These are phyloP conservation scores for Odontomyia ornata DNA, from an alignment of 2,888 invertebrate species.

Conservation along the genomic window DNA sequence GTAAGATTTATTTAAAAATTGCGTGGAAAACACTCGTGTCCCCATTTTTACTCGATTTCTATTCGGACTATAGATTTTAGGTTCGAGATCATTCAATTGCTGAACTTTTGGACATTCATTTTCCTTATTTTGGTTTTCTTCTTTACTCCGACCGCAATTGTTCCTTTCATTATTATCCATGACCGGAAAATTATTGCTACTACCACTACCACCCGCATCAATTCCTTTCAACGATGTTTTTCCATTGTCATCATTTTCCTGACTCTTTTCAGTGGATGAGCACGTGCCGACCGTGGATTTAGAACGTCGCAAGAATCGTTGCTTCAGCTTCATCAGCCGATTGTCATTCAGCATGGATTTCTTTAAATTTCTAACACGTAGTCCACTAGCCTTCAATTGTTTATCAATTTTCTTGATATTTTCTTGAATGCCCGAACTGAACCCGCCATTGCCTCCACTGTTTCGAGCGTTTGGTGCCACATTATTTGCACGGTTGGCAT, in stretches of 20 bases:
- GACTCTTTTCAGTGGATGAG: not conserved
- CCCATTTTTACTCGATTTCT: slow-evolving; percentile 80
- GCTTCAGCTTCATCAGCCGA: slow-evolving; percentile 50
- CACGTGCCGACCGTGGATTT: slow-evolving; percentile 50
- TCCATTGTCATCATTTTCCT: not conserved
- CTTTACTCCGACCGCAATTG: slow-evolving; percentile 53
- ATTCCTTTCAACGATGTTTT: not conserved
- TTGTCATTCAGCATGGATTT: slow-evolving; percentile 53
- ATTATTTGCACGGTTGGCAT: slow-evolving; percentile 22
- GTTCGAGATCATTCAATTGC: slow-evolving; percentile 41
- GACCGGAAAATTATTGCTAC: slow-evolving; percentile 18
- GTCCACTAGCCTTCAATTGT: slow-evolving; percentile 48
- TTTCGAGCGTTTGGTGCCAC: not conserved
- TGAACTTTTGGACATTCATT: slow-evolving; percentile 69
- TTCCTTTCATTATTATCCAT: slow-evolving; percentile 46
- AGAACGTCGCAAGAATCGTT: slow-evolving; percentile 51
- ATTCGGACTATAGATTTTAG: slow-evolving; percentile 65
- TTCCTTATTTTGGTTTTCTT: slow-evolving; percentile 74
- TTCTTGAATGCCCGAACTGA: slow-evolving; percentile 37
- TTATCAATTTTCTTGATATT: slow-evolving; percentile 51
- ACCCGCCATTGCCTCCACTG: not conserved
- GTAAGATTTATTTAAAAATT: slow-evolving; percentile 53
- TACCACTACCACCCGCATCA: no score
- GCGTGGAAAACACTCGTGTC: slow-evolving; percentile 69
- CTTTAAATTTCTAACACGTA: slow-evolving; percentile 52